These are phyloP conservation scores for Diadegma fenestrale DNA, from an alignment of 2,888 invertebrate species.

Conservation along the genomic window DNA sequence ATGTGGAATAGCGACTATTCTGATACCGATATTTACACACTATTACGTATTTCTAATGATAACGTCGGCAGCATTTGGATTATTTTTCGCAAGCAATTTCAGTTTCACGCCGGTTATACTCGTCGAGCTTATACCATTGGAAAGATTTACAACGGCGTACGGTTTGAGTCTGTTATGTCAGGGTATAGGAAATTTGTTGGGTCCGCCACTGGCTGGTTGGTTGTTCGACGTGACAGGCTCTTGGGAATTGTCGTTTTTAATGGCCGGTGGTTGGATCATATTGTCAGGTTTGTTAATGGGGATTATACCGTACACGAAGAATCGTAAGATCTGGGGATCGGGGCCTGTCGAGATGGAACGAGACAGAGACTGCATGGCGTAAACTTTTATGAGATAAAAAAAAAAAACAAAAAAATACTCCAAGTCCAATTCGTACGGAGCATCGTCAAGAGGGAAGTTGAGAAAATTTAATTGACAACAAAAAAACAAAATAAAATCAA, in stretches of 20 bases:
- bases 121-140: constrained; percentile 94
- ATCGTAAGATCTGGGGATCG: constrained; percentile 87
- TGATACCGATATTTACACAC: constrained; percentile 87
- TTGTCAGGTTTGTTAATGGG: constrained; percentile 90
- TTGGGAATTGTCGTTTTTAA: constrained; percentile 93
- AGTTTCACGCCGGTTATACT: constrained; percentile 96
- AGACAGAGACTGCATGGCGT: constrained; percentile 79
- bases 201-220: constrained; percentile 96
- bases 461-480: not conserved
- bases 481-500: not conserved
- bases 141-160: constrained; percentile 96
- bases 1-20: constrained; percentile 88
- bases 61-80: constrained; percentile 91
- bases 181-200: constrained; percentile 96
- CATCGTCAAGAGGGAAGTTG: not conserved
- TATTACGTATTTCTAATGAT: constrained; percentile 86
- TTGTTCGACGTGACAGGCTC: constrained; percentile 89
- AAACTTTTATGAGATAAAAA: constrained; percentile 42
- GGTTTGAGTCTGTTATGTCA: constrained; percentile 95
- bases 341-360: constrained; percentile 86
- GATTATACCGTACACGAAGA: constrained; percentile 89
- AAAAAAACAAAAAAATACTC: not conserved
- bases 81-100: constrained; percentile 96
- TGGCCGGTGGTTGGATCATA: constrained; percentile 93
- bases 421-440: not conserved